phyloP scores from a whole-genome alignment of 2,797 vertebrate species.

The Takifugu rubripes region DNA sequence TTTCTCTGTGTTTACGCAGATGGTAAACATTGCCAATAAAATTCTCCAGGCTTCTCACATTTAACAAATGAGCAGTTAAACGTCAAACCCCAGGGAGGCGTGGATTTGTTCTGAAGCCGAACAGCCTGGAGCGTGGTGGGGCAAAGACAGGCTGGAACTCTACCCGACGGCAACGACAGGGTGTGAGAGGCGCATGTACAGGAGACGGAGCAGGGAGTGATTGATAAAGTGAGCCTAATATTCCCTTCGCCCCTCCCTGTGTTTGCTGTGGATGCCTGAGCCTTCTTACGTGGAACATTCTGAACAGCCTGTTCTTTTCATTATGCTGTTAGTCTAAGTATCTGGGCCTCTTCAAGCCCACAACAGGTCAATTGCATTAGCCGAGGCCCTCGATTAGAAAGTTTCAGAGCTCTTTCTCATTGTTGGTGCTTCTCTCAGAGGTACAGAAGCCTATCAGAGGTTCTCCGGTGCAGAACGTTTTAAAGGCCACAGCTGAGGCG shows the following conservation, averaged over 20 bases:
- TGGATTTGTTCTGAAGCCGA: too few relatives aligned
- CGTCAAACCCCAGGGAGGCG: too few relatives aligned
- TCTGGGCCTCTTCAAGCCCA: conserved; percentile 64
- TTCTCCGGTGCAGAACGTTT: conserved; percentile 36
- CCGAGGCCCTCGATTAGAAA: conserved; percentile 66
- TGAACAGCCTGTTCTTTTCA: conserved; percentile 74
- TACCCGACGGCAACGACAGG: background rate
- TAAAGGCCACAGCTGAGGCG: conserved; percentile 10
- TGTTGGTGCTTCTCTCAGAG: conserved; percentile 28
- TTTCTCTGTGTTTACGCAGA: too few relatives aligned
- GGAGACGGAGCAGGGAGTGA: too few relatives aligned
- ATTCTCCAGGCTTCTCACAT: too few relatives aligned
- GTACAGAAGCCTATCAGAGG: conserved; percentile 40
- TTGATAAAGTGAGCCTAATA: too few relatives aligned
- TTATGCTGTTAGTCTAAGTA: conserved; percentile 74
- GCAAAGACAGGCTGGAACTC: too few relatives aligned
- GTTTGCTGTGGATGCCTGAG: conserved; percentile 48
- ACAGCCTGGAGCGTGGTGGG: too few relatives aligned
- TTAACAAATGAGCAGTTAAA: too few relatives aligned
- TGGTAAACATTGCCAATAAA: too few relatives aligned
- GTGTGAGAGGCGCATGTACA: conserved; percentile 3
- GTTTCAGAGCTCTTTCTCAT: conserved; percentile 55
- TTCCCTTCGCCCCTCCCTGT: conserved; percentile 23
- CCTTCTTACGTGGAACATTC: conserved; percentile 61
- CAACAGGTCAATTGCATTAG: conserved; percentile 77